Percentiles rank a stretch among this genome's conserved stretches.
phyloP scores from a whole-genome alignment of 2,113 vertebrate genomes.

The Cephalopholis sonnerati region DNA sequence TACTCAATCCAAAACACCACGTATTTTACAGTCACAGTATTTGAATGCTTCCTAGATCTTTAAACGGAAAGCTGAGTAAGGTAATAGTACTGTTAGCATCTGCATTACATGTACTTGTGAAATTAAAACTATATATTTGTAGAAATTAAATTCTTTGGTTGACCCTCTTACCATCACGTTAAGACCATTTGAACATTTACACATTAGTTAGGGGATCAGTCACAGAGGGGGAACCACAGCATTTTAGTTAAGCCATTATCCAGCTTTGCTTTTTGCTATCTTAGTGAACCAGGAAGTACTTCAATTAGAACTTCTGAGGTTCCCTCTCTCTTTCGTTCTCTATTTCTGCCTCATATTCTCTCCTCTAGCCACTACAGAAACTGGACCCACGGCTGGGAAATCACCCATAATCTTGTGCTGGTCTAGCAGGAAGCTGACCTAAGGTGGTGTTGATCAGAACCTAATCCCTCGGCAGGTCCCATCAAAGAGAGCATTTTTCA shows the following conservation, averaged over 20 bases:
- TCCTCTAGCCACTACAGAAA: constrained; percentile 57
- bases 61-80: not conserved
- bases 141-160: constrained; percentile 7
- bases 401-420: constrained; percentile 76
- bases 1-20: no score
- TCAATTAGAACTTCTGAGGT: constrained; percentile 42
- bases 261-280: constrained; percentile 50
- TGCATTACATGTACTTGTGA: not conserved
- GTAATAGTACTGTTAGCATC: not conserved
- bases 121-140: not conserved
- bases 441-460: constrained; percentile 85
- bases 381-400: constrained; percentile 69
- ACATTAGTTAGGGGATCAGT: not conserved
- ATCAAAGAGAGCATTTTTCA: constrained; percentile 84
- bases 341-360: constrained; percentile 37
- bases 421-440: constrained; percentile 76
- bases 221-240: constrained; percentile 17
- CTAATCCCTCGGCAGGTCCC: constrained; percentile 80
- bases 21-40: not conserved
- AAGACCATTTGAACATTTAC: constrained; percentile 26
- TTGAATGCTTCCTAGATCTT: not conserved
- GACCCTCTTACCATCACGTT: not conserved
- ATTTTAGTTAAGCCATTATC: constrained; percentile 25
- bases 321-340: constrained; percentile 8
- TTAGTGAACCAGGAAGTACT: constrained; percentile 50